phyloP scores from a whole-genome alignment of 2,113 vertebrate species.

The Strigops habroptila region DNA sequence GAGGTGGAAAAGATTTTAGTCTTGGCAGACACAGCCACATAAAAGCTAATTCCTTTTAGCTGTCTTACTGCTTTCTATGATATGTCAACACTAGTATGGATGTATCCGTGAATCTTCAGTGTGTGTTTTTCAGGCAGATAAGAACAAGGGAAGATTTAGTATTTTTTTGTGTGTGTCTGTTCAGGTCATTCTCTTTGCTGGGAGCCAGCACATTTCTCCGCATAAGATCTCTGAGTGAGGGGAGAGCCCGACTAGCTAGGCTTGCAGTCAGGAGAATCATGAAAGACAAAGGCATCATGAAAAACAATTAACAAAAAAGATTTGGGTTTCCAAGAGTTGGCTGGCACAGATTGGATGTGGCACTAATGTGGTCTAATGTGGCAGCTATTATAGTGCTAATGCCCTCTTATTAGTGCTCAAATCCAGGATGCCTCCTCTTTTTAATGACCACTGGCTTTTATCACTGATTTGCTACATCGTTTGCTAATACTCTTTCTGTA shows the following conservation, averaged over 20 bases:
- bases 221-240: background rate
- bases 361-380: constrained; percentile 17
- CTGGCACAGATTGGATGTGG: background rate
- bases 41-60: constrained; percentile 29
- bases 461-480: constrained; percentile 2
- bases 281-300: background rate
- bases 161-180: background rate
- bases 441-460: constrained; percentile 28
- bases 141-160: background rate
- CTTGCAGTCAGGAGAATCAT: background rate
- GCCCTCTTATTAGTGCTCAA: background rate
- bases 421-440: background rate
- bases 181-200: background rate
- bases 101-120: background rate
- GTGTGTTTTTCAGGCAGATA: constrained; percentile 8
- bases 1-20: constrained; percentile 25
- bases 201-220: background rate
- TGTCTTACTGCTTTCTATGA: constrained; percentile 29
- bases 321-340: background rate
- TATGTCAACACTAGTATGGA: constrained; percentile 3
- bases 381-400: constrained; percentile 10
- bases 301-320: constrained; percentile 23
- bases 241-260: background rate
- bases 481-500: constrained; percentile 11
- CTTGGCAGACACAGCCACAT: constrained; percentile 23